phyloP scores from a whole-genome alignment of 1,140 invertebrate species.

The Drosophila arizonae region DNA sequence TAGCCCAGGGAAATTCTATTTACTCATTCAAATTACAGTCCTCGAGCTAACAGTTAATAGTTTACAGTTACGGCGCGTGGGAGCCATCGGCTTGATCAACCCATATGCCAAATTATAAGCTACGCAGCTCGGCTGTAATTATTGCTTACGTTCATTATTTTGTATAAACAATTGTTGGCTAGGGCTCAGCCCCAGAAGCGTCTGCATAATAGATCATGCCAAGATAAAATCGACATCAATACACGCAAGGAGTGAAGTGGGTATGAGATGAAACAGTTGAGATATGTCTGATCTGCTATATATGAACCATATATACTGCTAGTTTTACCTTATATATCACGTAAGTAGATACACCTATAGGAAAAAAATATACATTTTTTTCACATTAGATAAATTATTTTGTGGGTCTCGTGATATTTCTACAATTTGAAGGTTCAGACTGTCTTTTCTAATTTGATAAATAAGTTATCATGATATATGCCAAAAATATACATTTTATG shows the following conservation, averaged over 20 bases:
- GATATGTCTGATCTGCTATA: too few relatives aligned
- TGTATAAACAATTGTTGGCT: slow-evolving; percentile 5
- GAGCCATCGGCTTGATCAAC: slow-evolving; percentile 5
- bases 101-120: slow-evolving; percentile 48
- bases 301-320: too few relatives aligned
- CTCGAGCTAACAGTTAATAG: slow-evolving; percentile 1
- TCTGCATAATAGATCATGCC: slow-evolving; percentile 67
- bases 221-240: slow-evolving; percentile 61
- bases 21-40: slow-evolving; percentile 59
- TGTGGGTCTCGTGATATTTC: too few relatives aligned
- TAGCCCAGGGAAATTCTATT: slow-evolving; percentile 11
- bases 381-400: too few relatives aligned
- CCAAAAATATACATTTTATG: too few relatives aligned
- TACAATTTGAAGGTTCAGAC: too few relatives aligned
- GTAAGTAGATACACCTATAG: too few relatives aligned
- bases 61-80: slow-evolving; percentile 1
- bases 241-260: slow-evolving; percentile 8
- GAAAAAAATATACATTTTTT: too few relatives aligned
- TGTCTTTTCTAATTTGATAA: too few relatives aligned
- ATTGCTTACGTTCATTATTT: slow-evolving; percentile 53
- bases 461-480: too few relatives aligned
- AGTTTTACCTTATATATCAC: too few relatives aligned
- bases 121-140: slow-evolving; percentile 53
- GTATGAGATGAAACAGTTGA: too few relatives aligned
- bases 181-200: not conserved